Evolutionary conservation across 2,113 vertebrate genomes (phyloP).

Genomic region (Chrysochloris asiatica): DNA sequence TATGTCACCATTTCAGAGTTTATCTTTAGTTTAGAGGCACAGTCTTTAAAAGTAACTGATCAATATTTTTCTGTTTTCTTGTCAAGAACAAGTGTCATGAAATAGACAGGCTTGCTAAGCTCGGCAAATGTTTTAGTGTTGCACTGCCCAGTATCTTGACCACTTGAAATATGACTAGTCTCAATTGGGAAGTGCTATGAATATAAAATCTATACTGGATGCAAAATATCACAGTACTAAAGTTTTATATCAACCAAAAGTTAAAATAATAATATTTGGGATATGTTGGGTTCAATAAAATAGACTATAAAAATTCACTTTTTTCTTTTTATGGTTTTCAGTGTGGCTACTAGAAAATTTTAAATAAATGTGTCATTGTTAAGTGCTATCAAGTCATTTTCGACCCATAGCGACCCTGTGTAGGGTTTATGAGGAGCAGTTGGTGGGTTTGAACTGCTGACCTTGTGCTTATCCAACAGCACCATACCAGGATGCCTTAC

Average conservation of each 20-base stretch:
- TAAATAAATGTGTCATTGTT: not conserved
- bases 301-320: not conserved
- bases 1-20: not conserved
- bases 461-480: too few relatives aligned
- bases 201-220: not conserved
- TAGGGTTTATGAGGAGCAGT: too few relatives aligned
- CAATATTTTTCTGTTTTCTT: not conserved
- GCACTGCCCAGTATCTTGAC: not conserved
- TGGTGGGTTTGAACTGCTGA: too few relatives aligned
- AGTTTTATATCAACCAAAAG: not conserved
- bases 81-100: not conserved
- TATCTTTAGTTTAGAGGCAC: not conserved
- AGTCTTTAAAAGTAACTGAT: not conserved
- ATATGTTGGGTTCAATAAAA: not conserved
- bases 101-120: not conserved
- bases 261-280: slow-evolving; percentile 25
- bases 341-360: not conserved
- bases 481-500: too few relatives aligned
- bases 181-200: not conserved
- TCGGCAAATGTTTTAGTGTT: not conserved
- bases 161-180: not conserved
- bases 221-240: not conserved
- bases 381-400: too few relatives aligned
- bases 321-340: not conserved
- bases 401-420: too few relatives aligned